Evolutionary conservation across 2,888 invertebrate genomes (phyloP).

Genomic region (Megaustenia siamemsis): DNA sequence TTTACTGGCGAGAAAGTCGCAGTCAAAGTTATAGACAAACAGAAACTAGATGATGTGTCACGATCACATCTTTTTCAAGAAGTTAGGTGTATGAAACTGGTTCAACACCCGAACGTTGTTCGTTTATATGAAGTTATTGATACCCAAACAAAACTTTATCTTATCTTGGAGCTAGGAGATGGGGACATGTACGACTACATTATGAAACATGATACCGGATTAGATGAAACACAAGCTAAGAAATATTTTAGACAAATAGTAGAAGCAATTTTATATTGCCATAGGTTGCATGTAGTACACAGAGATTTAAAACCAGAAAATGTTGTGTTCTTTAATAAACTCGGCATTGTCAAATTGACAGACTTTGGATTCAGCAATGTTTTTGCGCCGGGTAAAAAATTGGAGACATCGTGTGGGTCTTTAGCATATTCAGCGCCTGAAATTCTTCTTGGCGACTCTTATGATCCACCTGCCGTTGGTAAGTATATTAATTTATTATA

Average conservation of each 20-base stretch:
- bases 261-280: slow-evolving; percentile 97
- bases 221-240: slow-evolving; percentile 82
- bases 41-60: slow-evolving; percentile 96
- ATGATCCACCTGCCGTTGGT: slow-evolving; percentile 99
- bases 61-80: slow-evolving; percentile 90
- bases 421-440: slow-evolving; percentile 99
- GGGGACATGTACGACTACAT: slow-evolving; percentile 99
- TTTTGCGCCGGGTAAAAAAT: slow-evolving; percentile 92
- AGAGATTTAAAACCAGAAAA: slow-evolving; percentile 99
- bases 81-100: slow-evolving; percentile 98
- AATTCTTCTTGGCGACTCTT: slow-evolving; percentile 97
- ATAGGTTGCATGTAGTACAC: slow-evolving; percentile 92
- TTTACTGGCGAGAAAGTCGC: slow-evolving; percentile 99
- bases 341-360: slow-evolving; percentile 97
- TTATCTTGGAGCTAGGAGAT: slow-evolving; percentile 97
- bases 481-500: slow-evolving; percentile 74
- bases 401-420: slow-evolving; percentile 98
- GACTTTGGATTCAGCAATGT: slow-evolving; percentile 97
- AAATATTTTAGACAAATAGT: slow-evolving; percentile 98
- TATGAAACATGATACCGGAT: slow-evolving; percentile 93
- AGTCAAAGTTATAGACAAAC: slow-evolving; percentile 98
- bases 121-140: slow-evolving; percentile 99
- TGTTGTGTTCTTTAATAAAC: slow-evolving; percentile 98
- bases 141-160: slow-evolving; percentile 94
- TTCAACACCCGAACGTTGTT: slow-evolving; percentile 99